Conservation (phyloP, 2,797 vertebrate species). For the Enteromius fasciolatus region DNA sequence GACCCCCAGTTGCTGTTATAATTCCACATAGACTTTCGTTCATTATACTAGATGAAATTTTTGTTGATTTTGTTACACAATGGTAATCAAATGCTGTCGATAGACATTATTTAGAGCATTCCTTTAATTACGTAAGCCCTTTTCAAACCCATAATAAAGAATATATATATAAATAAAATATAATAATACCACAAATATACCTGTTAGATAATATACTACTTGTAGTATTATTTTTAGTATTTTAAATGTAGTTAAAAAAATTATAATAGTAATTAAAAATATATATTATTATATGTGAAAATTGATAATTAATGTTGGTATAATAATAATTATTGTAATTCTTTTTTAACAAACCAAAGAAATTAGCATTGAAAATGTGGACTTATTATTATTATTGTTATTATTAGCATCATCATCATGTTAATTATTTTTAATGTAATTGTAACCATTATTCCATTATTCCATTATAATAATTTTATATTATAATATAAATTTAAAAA, state of each 20-base stretch:
- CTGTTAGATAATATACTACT: background rate
- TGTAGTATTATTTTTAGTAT: background rate
- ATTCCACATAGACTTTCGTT: background rate
- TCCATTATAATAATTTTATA: background rate
- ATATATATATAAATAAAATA: background rate
- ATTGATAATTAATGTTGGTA: background rate
- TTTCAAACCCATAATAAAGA: background rate
- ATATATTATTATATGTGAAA: background rate
- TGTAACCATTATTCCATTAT: no score
- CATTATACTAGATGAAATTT: background rate
- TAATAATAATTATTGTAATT: background rate
- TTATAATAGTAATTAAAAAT: background rate
- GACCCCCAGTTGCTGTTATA: conserved; percentile 61
- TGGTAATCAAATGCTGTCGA: background rate
- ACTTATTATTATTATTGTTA: background rate
- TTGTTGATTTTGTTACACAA: background rate
- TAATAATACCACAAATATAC: background rate
- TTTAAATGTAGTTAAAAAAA: background rate
- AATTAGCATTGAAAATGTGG: background rate
- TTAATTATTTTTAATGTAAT: background rate
- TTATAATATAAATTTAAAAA: background rate
- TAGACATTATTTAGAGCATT: background rate
- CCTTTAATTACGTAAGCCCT: background rate
- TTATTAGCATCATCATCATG: background rate
- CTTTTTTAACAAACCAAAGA: background rate